Percentiles rank a stretch among this genome's conserved stretches.
Evolutionary conservation across 1,140 invertebrate genomes (phyloP).

Genomic region (Heliconius eleuchia): DNA sequence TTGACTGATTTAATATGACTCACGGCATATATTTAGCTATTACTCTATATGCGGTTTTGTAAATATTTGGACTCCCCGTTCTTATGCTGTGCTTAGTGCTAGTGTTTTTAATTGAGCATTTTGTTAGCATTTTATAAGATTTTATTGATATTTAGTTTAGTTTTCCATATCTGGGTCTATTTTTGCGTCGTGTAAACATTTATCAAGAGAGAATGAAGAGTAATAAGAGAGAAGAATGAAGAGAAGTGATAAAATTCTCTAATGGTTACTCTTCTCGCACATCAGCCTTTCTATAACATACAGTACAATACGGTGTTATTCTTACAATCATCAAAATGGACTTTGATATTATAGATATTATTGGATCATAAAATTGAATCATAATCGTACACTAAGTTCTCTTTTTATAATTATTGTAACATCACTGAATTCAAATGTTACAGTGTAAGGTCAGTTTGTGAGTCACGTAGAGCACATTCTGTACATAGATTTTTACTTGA

Average conservation of each 20-base stretch:
- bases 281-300: no score
- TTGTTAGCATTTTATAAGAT: neutral
- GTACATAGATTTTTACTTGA: neutral
- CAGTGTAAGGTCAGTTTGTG: neutral
- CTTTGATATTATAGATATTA: neutral
- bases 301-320: no score
- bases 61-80: constrained; percentile 16
- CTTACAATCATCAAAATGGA: no score
- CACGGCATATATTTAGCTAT: constrained; percentile 24
- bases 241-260: no score
- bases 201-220: no score
- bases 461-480: neutral
- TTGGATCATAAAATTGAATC: neutral
- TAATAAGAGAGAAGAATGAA: no score
- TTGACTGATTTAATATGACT: constrained; percentile 17
- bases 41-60: constrained; percentile 10
- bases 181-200: neutral
- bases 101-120: neutral
- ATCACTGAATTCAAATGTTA: neutral
- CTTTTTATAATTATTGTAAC: neutral
- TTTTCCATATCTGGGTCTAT: neutral
- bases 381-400: neutral
- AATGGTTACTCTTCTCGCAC: no score
- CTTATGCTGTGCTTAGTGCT: neutral
- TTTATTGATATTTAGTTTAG: neutral